Conservation (phyloP, 2,888 invertebrate genomes). For the Acanthosepion esculentum region DNA sequence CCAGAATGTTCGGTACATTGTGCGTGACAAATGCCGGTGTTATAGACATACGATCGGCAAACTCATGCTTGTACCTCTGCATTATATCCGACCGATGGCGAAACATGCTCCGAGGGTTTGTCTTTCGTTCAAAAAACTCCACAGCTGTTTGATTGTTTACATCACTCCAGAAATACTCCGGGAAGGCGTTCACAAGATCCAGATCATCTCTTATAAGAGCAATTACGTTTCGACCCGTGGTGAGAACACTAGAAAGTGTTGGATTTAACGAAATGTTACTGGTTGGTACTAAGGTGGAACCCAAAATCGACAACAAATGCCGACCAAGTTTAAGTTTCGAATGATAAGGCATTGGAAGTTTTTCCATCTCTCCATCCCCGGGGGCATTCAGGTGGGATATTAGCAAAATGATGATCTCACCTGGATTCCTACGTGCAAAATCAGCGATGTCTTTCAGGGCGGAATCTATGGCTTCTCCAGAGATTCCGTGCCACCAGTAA, state of each 20-base stretch:
- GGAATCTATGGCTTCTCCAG: slow-evolving; percentile 15
- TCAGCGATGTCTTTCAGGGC: slow-evolving; percentile 6
- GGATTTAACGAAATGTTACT: slow-evolving; percentile 35
- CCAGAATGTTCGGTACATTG: neutral
- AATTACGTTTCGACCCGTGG: slow-evolving; percentile 35
- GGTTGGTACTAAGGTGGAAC: neutral
- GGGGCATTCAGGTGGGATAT: slow-evolving; percentile 40
- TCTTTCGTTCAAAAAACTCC: slow-evolving; percentile 14
- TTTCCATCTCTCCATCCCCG: neutral
- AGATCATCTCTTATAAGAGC: neutral
- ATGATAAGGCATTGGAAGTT: slow-evolving; percentile 16
- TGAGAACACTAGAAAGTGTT: neutral
- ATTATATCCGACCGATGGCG: neutral
- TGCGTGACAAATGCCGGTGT: slow-evolving; percentile 47
- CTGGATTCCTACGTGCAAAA: neutral
- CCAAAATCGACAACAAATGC: slow-evolving; percentile 35
- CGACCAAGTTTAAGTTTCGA: slow-evolving; percentile 8
- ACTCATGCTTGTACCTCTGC: neutral
- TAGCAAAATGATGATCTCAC: slow-evolving; percentile 37
- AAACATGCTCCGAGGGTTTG: slow-evolving; percentile 25
- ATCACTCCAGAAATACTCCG: slow-evolving; percentile 44
- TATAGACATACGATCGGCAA: neutral
- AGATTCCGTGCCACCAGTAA: slow-evolving; percentile 46
- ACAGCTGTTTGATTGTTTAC: slow-evolving; percentile 33
- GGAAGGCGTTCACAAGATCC: slow-evolving; percentile 36